phyloP scores from a whole-genome alignment of 2,113 vertebrate species.

The Hemiprocne comata region DNA sequence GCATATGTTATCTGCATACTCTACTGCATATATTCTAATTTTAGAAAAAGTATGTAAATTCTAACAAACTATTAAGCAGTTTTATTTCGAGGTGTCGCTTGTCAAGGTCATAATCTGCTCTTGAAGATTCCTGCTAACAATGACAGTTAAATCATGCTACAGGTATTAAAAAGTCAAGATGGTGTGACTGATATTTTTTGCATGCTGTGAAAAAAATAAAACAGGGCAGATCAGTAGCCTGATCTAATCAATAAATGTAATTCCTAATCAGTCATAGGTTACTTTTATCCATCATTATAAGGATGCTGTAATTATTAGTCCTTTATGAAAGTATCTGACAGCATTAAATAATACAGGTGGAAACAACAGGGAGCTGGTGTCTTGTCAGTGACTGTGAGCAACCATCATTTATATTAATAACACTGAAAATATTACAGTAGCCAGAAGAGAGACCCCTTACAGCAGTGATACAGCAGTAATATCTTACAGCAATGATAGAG shows the following conservation, averaged over 20 bases:
- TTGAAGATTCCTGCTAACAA: conserved; percentile 8
- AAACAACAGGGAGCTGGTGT: not conserved
- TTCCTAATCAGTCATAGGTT: conserved; percentile 8
- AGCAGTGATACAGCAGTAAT: too few species aligned
- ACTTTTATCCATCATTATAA: conserved; percentile 2
- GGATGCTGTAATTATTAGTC: not conserved
- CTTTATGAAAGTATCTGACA: not conserved
- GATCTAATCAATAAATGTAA: conserved; percentile 30
- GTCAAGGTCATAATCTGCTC: conserved; percentile 28
- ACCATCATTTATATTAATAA: not conserved
- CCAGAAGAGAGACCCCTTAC: not conserved
- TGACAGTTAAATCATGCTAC: conserved; percentile 8
- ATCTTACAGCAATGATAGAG: not conserved
- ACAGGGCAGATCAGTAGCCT: not conserved
- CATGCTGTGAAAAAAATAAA: conserved; percentile 6
- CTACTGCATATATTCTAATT: not conserved
- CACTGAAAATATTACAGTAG: not conserved
- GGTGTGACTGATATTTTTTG: conserved; percentile 7
- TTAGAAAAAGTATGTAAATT: not conserved
- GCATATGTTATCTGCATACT: not conserved
- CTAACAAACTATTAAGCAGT: not conserved
- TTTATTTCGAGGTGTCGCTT: conserved; percentile 5
- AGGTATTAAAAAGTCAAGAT: conserved; percentile 21
- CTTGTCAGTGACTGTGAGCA: not conserved
- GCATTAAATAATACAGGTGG: not conserved